These are phyloP conservation scores for Hylaea fasciaria DNA, from an alignment of 2,888 invertebrate genomes.

Conservation along the genomic window DNA sequence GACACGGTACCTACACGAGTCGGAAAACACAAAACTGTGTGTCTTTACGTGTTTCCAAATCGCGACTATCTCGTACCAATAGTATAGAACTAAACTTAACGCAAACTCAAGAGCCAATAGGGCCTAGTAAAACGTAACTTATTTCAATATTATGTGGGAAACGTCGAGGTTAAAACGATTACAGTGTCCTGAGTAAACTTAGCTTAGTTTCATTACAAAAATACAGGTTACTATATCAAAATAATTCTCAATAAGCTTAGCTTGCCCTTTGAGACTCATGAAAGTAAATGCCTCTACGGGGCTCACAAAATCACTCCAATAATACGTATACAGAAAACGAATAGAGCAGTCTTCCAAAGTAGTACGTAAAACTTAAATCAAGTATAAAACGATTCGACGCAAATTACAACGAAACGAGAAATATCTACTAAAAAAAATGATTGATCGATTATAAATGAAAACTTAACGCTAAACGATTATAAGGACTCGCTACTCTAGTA, in stretches of 20 bases:
- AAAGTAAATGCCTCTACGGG: constrained; percentile 74
- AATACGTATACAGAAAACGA: constrained; percentile 63
- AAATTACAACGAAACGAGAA: constrained; percentile 67
- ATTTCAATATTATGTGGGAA: constrained; percentile 46
- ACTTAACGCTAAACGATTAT: constrained; percentile 43
- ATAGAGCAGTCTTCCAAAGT: constrained; percentile 81
- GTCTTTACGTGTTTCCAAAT: constrained; percentile 3
- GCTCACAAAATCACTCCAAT: constrained; percentile 51
- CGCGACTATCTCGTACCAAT: constrained; percentile 16
- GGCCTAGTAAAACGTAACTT: constrained; percentile 57
- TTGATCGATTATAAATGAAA: constrained; percentile 63
- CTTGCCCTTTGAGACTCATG: constrained; percentile 78
- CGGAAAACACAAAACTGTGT: constrained; percentile 3
- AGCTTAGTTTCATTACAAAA: constrained; percentile 78
- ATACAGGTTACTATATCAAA: constrained; percentile 62
- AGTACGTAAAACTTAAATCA: constrained; percentile 63
- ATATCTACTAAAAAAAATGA: constrained; percentile 52
- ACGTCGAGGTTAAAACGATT: constrained; percentile 56
- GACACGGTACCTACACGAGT: constrained; percentile 20
- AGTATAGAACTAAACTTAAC: constrained; percentile 48
- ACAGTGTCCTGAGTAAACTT: constrained; percentile 57
- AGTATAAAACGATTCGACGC: constrained; percentile 52
- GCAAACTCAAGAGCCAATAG: constrained; percentile 68
- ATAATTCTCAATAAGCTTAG: constrained; percentile 76
- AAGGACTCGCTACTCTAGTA: constrained; percentile 66